These are phyloP conservation scores for Nemotelus pantherinus DNA, from an alignment of 2,888 invertebrate species.

Conservation along the genomic window DNA sequence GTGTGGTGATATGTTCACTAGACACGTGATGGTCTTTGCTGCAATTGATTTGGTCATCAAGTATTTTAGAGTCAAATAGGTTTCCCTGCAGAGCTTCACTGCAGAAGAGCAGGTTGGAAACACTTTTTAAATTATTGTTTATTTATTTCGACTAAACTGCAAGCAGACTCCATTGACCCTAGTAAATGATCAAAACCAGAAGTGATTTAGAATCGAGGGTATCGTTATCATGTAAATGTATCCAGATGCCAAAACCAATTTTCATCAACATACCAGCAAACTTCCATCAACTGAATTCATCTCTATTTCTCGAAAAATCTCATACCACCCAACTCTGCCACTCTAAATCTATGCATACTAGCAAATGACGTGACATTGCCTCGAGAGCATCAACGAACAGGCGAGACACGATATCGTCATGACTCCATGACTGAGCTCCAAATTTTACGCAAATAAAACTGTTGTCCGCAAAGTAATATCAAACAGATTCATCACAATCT, in stretches of 20 bases:
- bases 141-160: not conserved
- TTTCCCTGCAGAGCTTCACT: not conserved
- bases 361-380: slow-evolving; percentile 13
- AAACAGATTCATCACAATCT: slow-evolving; percentile 43
- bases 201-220: not conserved
- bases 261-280: not conserved
- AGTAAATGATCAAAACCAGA: not conserved
- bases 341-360: too few relatives aligned
- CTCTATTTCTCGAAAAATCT: too few relatives aligned
- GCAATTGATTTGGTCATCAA: not conserved
- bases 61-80: not conserved
- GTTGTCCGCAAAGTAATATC: slow-evolving; percentile 42
- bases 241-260: not conserved
- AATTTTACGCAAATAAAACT: slow-evolving; percentile 36
- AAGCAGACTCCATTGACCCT: not conserved
- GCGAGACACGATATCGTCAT: slow-evolving; percentile 10
- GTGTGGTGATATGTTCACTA: slow-evolving; percentile 13
- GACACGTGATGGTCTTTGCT: slow-evolving; percentile 11
- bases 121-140: too few relatives aligned
- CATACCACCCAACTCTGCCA: too few relatives aligned
- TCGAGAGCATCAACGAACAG: not conserved
- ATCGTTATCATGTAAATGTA: not conserved
- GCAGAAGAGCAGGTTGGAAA: too few relatives aligned
- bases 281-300: too few relatives aligned
- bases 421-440: slow-evolving; percentile 15